Base-by-base conservation (phyloP, 2,113 vertebrate genomes). In the Gymnarchus niloticus region DNA sequence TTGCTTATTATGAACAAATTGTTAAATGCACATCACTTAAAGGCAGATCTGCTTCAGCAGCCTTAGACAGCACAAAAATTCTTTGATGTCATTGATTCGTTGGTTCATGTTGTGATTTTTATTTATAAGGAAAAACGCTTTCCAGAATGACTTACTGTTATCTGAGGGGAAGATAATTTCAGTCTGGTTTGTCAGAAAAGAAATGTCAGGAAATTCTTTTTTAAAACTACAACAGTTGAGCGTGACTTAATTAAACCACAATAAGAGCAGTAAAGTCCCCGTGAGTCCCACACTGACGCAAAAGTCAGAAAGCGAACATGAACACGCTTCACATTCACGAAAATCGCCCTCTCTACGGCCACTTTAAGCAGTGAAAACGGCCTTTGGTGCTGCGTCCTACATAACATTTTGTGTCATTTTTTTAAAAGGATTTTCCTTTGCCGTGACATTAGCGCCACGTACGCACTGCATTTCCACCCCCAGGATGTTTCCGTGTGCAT, bases 181-280 rank as follows among this genome's bases (percentile, higher is more conserved):
- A 14, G 25, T 69, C 28, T 19, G 61, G 12, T 33, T 33, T 54
- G 25, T 28, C 9, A 14, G 25, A 5, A 54, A 28, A 14, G 48
- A 54, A 82, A 82, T 54, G 48, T 82, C 80, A 56, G 80, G 28
- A 82, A 82, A 56, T 82, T 82, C 80, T 54, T 21, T 1, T 54
- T 28, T n/a, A 7, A 54, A 54, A 54, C 6, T 54, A 6, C 8
- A 65, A 65, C 21, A 25, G 2, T n/a, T 7, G 2, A 54, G 51
- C 17, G 6, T 51, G 33, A 41, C 80, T 37, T 82, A 54, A 33
- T 82, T 33, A 54, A 33, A 33, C 49, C 80, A 82, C 80, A 54
- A 52, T 14, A 54, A 33, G 21, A 14, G 10, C 49, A 28, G 51
- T 82, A 25, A 52, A 54, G n/a, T 46, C 46, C 80, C 21, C 48